Percentiles rank a stretch among this genome's conserved stretches.
Conservation (phyloP, 1,140 invertebrate genomes). For the Drosophila lacertosa region DNA sequence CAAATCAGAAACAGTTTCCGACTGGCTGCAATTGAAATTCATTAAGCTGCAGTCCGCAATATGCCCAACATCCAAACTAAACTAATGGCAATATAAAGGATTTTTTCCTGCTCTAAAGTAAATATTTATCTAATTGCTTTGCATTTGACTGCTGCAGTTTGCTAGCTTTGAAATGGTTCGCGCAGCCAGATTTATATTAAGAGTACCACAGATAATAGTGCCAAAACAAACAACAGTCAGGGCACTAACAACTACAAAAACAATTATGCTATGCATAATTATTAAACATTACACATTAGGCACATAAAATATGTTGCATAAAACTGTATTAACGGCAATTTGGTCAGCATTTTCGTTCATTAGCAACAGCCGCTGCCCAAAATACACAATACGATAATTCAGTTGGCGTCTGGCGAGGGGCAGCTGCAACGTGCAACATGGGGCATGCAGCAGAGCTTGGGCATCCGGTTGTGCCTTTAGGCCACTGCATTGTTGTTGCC, state of each 20-base stretch:
- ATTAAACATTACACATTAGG: constrained; percentile 40
- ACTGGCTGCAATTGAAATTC: constrained; percentile 36
- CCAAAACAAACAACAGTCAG: constrained; percentile 16
- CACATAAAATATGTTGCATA: constrained; percentile 66
- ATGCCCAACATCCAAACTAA: constrained; percentile 4
- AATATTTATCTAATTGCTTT: constrained; percentile 36
- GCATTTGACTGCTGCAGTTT: constrained; percentile 19
- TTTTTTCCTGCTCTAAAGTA: constrained; percentile 7
- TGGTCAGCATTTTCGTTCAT: constrained; percentile 52
- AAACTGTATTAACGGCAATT: constrained; percentile 49
- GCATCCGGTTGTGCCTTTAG: constrained; percentile 47
- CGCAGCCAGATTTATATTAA: constrained; percentile 20
- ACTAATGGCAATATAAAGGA: constrained; percentile 3
- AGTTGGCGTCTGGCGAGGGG: neutral
- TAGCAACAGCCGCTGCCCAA: constrained; percentile 36
- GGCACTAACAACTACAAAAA: constrained; percentile 11
- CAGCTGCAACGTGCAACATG: neutral
- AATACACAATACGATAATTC: constrained; percentile 36
- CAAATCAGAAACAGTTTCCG: constrained; percentile 43
- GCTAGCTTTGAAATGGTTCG: constrained; percentile 17
- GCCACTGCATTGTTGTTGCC: constrained; percentile 26
- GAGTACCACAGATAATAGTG: constrained; percentile 39
- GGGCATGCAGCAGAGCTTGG: constrained; percentile 1
- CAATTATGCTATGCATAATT: constrained; percentile 40
- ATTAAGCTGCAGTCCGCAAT: constrained; percentile 25